Percentiles rank a stretch among this genome's conserved stretches.
Evolutionary conservation across 2,888 invertebrate genomes (phyloP).

Genomic region (Oligia fasciuncula): DNA sequence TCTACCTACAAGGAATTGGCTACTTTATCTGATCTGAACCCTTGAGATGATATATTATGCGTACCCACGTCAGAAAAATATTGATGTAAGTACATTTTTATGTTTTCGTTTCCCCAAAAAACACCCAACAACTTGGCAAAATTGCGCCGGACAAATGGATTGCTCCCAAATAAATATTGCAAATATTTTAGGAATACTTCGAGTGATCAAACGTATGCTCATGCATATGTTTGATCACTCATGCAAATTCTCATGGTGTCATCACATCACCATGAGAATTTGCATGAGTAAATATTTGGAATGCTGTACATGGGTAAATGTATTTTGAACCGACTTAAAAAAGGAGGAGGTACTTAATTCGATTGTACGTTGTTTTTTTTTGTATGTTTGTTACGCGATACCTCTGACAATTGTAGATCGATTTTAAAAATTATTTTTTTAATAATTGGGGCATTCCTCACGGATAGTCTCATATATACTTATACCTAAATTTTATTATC

Average conservation of each 20-base stretch:
- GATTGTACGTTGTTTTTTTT: too few relatives aligned
- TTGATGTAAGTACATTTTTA: background rate
- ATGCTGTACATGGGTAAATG: background rate
- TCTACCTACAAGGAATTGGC: too few relatives aligned
- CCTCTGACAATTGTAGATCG: too few relatives aligned
- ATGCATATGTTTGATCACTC: too few relatives aligned
- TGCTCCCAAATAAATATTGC: slow-evolving; percentile 39
- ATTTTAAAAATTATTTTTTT: too few relatives aligned
- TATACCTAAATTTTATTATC: too few relatives aligned
- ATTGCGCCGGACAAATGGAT: slow-evolving; percentile 38
- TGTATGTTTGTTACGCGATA: too few relatives aligned
- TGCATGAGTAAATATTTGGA: slow-evolving; percentile 23
- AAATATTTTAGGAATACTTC: slow-evolving; percentile 14
- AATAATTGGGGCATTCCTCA: too few relatives aligned
- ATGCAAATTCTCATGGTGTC: too few relatives aligned
- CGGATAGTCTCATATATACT: too few relatives aligned
- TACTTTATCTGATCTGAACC: background rate
- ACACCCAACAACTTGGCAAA: slow-evolving; percentile 22
- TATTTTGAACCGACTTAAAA: background rate
- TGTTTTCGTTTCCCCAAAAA: slow-evolving; percentile 11
- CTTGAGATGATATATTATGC: background rate
- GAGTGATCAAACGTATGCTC: slow-evolving; percentile 31
- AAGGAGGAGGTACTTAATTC: too few relatives aligned
- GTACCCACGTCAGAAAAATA: background rate
- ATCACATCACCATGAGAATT: background rate